Percentiles rank a stretch among this genome's conserved stretches.
Conservation (phyloP, 2,113 vertebrate species). For the Ibidorhyncha struthersii region DNA sequence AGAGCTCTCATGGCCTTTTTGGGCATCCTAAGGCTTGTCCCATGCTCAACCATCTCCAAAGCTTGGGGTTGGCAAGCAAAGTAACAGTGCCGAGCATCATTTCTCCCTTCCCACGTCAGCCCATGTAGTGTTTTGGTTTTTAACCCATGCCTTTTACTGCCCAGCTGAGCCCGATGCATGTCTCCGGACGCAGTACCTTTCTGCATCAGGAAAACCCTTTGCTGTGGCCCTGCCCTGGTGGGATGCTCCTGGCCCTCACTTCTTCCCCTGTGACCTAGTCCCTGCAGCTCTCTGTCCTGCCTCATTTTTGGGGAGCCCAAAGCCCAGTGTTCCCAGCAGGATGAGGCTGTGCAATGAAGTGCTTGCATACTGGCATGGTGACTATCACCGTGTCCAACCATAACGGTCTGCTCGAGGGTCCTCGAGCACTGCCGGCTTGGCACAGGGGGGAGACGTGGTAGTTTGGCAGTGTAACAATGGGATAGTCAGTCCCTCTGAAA, state of each 20-base stretch:
- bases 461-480: background rate
- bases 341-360: background rate
- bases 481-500: background rate
- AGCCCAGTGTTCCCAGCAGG: background rate
- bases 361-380: background rate
- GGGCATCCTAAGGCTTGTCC: background rate
- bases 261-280: background rate
- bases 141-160: background rate
- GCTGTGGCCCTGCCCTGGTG: background rate
- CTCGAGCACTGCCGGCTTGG: fast-evolving
- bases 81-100: fast-evolving
- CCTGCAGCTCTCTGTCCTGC: background rate
- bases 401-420: fast-evolving
- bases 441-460: background rate
- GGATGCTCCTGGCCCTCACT: background rate
- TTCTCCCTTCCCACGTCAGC: background rate
- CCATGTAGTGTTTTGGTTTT: background rate
- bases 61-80: background rate
- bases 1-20: background rate
- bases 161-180: fast-evolving
- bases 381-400: background rate
- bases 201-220: background rate
- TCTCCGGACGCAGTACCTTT: fast-evolving
- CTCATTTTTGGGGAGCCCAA: background rate
- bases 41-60: background rate